Percentiles rank a stretch among this genome's conserved stretches.
These are phyloP conservation scores for Clamator glandarius DNA, from an alignment of 2,797 vertebrate genomes.

Conservation along the genomic window DNA sequence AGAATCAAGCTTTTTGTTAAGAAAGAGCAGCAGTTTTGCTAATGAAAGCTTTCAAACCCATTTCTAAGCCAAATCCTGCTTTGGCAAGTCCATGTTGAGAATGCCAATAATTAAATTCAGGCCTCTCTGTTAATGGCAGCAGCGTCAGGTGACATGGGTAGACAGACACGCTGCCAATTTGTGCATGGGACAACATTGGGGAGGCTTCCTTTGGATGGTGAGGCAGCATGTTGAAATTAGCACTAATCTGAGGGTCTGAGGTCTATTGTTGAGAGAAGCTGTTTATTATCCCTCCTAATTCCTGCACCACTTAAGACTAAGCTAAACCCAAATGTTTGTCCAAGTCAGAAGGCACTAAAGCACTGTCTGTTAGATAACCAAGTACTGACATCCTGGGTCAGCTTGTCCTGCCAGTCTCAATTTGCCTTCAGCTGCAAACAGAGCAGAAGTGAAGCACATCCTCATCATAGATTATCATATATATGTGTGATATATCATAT, in stretches of 20 bases:
- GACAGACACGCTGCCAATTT: no score
- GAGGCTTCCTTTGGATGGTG: neutral
- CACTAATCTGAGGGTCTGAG: neutral
- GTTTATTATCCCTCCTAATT: neutral
- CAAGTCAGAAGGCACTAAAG: neutral
- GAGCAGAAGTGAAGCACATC: neutral
- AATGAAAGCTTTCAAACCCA: neutral
- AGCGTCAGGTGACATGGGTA: accelerated
- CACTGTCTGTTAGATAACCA: neutral
- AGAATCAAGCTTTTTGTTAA: neutral
- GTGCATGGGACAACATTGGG: neutral
- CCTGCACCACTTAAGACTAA: neutral
- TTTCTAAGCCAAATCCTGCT: neutral
- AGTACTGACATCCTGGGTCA: neutral
- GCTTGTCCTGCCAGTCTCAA: neutral
- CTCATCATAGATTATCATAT: neutral
- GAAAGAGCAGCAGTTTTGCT: neutral
- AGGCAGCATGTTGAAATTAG: neutral
- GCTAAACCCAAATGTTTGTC: neutral
- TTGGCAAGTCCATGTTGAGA: neutral
- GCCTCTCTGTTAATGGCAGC: neutral
- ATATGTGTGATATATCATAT: no score
- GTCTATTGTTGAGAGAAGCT: neutral
- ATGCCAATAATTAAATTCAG: neutral
- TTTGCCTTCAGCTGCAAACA: neutral